Conservation (phyloP, 2,113 vertebrate genomes). For the Gasterosteus nipponicus region DNA sequence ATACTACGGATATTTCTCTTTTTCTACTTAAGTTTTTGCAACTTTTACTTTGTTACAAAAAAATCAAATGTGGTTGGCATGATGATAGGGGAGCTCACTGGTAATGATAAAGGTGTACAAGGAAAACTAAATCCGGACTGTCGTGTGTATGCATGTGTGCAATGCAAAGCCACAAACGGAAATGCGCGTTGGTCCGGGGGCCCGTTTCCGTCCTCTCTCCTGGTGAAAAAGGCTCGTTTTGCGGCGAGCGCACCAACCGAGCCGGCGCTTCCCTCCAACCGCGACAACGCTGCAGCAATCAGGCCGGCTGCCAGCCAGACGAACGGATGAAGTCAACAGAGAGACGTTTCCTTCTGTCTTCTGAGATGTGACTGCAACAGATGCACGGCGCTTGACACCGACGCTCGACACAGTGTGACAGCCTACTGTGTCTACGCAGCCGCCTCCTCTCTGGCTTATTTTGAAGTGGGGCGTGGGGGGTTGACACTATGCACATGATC, state of each 20-base stretch:
- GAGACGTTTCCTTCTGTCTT: conserved; percentile 73
- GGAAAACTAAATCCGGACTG: not conserved
- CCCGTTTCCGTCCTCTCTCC: conserved; percentile 34
- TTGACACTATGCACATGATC: conserved; percentile 77
- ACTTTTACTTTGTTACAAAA: conserved; percentile 64
- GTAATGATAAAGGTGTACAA: conserved; percentile 39
- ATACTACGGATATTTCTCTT: conserved; percentile 34
- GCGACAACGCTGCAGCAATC: conserved; percentile 76
- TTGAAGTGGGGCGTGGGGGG: conserved; percentile 29
- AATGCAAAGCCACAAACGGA: conserved; percentile 30
- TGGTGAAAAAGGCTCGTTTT: conserved; percentile 64
- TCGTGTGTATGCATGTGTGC: conserved; percentile 5
- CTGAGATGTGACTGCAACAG: conserved; percentile 80
- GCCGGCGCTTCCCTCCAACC: conserved; percentile 51
- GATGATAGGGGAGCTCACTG: conserved; percentile 28
- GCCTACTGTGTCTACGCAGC: conserved; percentile 67
- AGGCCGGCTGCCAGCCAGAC: conserved; percentile 82
- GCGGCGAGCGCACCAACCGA: not conserved
- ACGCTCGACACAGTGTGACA: conserved; percentile 78
- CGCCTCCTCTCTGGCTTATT: conserved; percentile 70
- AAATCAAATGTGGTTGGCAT: conserved; percentile 15
- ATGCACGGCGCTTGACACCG: conserved; percentile 71
- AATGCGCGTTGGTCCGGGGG: conserved; percentile 62
- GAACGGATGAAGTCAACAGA: conserved; percentile 82
- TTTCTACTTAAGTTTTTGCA: conserved; percentile 41